phyloP scores from a whole-genome alignment of 2,797 vertebrate genomes.

The Eupleurogrammus muticus region DNA sequence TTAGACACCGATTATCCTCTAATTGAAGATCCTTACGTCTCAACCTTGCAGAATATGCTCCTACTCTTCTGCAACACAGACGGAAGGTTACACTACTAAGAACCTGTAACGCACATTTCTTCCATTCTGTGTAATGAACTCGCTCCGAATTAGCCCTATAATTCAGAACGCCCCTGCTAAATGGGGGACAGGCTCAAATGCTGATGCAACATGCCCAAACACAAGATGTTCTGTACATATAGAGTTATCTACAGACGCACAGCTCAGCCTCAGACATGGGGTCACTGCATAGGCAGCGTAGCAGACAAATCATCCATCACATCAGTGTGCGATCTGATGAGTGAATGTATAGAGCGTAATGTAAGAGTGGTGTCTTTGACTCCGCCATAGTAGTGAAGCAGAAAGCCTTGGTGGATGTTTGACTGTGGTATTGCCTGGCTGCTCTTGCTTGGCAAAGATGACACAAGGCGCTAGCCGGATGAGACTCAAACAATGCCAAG shows the following conservation, averaged over 20 bases:
- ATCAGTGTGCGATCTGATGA: constrained; percentile 67
- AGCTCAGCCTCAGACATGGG: constrained; percentile 56
- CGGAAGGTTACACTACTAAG: constrained; percentile 55
- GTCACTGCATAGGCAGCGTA: constrained; percentile 63
- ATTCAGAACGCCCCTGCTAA: constrained; percentile 19
- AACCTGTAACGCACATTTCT: constrained; percentile 31
- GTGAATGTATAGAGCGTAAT: constrained; percentile 69
- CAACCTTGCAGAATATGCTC: constrained; percentile 79
- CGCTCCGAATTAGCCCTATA: constrained; percentile 32
- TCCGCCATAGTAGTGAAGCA: constrained; percentile 55
- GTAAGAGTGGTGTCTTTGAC: constrained; percentile 65
- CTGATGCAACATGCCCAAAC: constrained; percentile 43
- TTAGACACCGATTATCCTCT: constrained; percentile 82
- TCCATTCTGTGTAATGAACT: constrained; percentile 24
- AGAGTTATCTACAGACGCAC: constrained; percentile 64
- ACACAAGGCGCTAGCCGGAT: constrained; percentile 66
- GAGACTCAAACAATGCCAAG: constrained; percentile 72
- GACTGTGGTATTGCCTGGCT: constrained; percentile 61
- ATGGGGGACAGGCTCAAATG: constrained; percentile 21
- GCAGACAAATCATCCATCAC: constrained; percentile 75
- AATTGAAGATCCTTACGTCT: constrained; percentile 82
- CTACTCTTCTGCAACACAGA: constrained; percentile 59
- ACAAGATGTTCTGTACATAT: constrained; percentile 54
- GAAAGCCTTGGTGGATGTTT: constrained; percentile 59
- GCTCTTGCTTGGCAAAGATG: constrained; percentile 69